phyloP scores from a whole-genome alignment of 2,888 invertebrate species.

The Ormyrus labotus region DNA sequence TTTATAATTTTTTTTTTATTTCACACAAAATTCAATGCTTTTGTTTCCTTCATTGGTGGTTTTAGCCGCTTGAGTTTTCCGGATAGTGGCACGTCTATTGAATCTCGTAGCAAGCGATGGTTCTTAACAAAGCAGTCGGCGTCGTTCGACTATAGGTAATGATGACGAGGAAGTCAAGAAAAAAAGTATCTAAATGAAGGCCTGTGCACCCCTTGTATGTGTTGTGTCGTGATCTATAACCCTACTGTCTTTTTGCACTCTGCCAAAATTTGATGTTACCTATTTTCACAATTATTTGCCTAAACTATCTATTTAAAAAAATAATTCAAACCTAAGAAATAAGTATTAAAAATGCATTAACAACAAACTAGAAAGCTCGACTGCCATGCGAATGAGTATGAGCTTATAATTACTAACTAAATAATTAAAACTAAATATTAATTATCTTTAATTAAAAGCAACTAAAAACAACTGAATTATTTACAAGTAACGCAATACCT shows the following conservation, averaged over 20 bases:
- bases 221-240: slow-evolving; percentile 59
- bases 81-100: slow-evolving; percentile 73
- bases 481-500: no score
- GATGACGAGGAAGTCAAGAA: slow-evolving; percentile 52
- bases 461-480: no score
- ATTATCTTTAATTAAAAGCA: no score
- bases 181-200: slow-evolving; percentile 48
- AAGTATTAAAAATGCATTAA: slow-evolving; percentile 2
- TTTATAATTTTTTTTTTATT: background rate
- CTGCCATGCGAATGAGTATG: background rate
- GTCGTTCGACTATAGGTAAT: slow-evolving; percentile 75
- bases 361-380: slow-evolving; percentile 20
- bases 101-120: slow-evolving; percentile 74
- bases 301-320: no score
- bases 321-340: background rate
- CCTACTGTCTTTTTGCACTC: slow-evolving; percentile 14
- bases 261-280: background rate
- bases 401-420: slow-evolving; percentile 30
- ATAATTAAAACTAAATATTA: background rate
- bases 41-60: slow-evolving; percentile 50
- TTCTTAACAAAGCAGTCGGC: slow-evolving; percentile 74
- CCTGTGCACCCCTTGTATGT: slow-evolving; percentile 58
- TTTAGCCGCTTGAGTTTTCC: slow-evolving; percentile 76
- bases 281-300: background rate
- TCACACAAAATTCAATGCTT: slow-evolving; percentile 4